These are phyloP conservation scores for Antheraea assamensis DNA, from an alignment of 2,888 invertebrate species.

Conservation along the genomic window DNA sequence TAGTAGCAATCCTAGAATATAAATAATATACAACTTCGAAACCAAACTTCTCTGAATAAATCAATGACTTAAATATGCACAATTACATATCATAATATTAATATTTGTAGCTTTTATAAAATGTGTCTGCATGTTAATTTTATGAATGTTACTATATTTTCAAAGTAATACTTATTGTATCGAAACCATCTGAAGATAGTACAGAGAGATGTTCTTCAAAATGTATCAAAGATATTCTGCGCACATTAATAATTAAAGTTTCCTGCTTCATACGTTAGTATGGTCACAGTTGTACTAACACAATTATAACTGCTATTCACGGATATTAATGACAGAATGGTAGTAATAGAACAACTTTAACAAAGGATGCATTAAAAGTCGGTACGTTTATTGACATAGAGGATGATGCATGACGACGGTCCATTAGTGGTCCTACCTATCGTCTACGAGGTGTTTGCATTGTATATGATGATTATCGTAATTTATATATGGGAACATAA, in stretches of 20 bases:
- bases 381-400: slow-evolving; percentile 64
- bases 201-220: not conserved
- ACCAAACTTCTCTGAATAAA: too few relatives aligned
- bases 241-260: not conserved
- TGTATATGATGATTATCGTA: slow-evolving; percentile 12
- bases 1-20: too few relatives aligned
- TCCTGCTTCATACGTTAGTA: not conserved
- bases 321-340: slow-evolving; percentile 28
- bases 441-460: slow-evolving; percentile 29
- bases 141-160: not conserved
- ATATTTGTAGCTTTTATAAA: too few relatives aligned
- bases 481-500: not conserved
- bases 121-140: too few relatives aligned
- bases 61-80: too few relatives aligned
- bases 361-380: slow-evolving; percentile 68
- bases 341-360: slow-evolving; percentile 69
- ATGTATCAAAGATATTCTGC: not conserved
- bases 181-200: not conserved
- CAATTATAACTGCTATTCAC: slow-evolving; percentile 48
- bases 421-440: slow-evolving; percentile 61
- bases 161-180: not conserved
- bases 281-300: slow-evolving; percentile 44
- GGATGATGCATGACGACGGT: slow-evolving; percentile 58
- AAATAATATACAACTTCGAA: too few relatives aligned
- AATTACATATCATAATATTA: too few relatives aligned